Evolutionary conservation across 2,797 vertebrate species (phyloP), one percentile per base, ranked within the genome.

Genomic region (Microctenopoma stevenorrisi): DNA sequence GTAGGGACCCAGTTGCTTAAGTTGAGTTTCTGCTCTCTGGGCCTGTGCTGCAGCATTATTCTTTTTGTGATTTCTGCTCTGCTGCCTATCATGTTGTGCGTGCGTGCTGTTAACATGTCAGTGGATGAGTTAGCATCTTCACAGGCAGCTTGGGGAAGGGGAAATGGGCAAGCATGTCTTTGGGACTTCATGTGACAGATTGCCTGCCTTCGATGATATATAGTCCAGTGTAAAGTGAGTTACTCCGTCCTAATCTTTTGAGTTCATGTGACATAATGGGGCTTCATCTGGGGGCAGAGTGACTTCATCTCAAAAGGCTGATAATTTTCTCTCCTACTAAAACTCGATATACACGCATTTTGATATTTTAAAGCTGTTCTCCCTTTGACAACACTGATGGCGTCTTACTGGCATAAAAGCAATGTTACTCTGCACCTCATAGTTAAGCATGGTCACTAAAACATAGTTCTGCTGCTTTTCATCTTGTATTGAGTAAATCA

Each of bases 21-120:
- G 4, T 38, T 49, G 35, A 63, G 49, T 59, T 62, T 51, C 40
- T 61, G 51, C 72, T 85, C 52, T 79, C 78, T 87, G 81, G 71
- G 46, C 30, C 54, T 51, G 42, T 63, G 58, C 50, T 76, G 16
- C 50, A 61, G 76, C 22, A 53, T 60, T 59, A 53, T 69, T 62
- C 37, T 0, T 22, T 55, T 42, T 82, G 43, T 53, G 10, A 75
- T 35, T 75, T 72, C 68, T 59, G 51, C 57, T 67, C 43, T 42
- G 55, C 6, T 60, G 26, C 63, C 43, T 44, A 15, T 73, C 16
- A 35, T 48, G 61, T 42, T 79, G 18, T 54, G 16, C 54, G 42
- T n/a, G 62, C 25, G 62, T n/a, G 53, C 7, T 13, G n/a, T 57
- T 38, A 59, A 37, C 66, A 48, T 66, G 56, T 63, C 59, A 66